Evolutionary conservation across 2,888 invertebrate genomes (phyloP), one percentile per base, ranked within the genome.

Genomic region (Tryphoninae sp.): DNA sequence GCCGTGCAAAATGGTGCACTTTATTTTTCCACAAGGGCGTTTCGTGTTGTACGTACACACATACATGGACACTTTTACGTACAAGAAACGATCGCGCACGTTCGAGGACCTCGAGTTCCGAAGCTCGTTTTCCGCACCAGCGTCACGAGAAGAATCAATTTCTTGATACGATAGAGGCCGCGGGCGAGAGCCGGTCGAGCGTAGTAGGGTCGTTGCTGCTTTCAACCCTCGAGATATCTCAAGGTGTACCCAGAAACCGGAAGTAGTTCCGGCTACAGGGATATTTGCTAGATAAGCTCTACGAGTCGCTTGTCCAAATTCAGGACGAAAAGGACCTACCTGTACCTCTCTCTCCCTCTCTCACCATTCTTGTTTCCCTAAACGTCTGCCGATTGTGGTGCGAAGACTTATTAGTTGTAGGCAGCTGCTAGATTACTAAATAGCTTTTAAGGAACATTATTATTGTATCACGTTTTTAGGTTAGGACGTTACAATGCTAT

Each of bases 71-170:
- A 40, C 33, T 7, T 13, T 45, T 22, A 33, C 33, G 33, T 33
- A 33, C 33, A 6, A 33, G 13, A 45, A 45, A 45, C 45, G 45
- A 45, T 45, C 45, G 26, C 16, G 42, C 53, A 55, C 45, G 55
- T 55, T 55, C 74, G 26, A 22, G 64, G 40, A 55, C 62, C 69
- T 69, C 59, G 64, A 80, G 58, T 69, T 62, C 74, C 49, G 69
- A 75, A 69, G 69, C 69, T 75, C 74, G 74, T 80, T 80, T 80
- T 80, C 74, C 74, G 74, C 79, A 69, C 58, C 74, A 71, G 45
- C 58, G 79, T 75, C 58, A 75, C 64, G 74, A 65, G 45, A 69
- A 64, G 79, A 80, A 80, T 80, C 79, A 80, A 80, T 75, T 80
- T 23, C 64, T 55, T 23, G 64, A 62, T 45, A 64, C 42, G n/a